These are phyloP conservation scores for Notothenia coriiceps DNA, from an alignment of 2,113 vertebrate genomes.

Conservation along the genomic window DNA sequence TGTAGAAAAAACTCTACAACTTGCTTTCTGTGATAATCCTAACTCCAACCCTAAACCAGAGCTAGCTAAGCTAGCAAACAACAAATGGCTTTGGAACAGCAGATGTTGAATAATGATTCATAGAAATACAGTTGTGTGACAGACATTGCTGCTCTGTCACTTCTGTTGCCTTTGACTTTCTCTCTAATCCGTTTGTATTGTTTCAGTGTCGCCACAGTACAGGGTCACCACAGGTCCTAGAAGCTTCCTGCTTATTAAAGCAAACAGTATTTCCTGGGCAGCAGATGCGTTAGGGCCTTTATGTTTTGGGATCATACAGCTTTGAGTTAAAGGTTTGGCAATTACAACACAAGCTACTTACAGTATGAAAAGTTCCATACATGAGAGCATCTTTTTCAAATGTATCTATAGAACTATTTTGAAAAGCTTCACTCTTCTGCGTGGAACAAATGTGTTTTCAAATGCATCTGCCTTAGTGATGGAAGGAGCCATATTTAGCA, in stretches of 20 bases:
- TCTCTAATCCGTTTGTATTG: background rate
- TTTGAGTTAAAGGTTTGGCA: too few relatives aligned
- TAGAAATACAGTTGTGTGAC: background rate
- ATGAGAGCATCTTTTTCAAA: background rate
- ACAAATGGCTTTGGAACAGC: background rate
- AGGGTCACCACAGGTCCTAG: background rate
- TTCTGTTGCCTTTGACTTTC: background rate
- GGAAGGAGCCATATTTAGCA: background rate
- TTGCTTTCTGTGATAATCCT: too few relatives aligned
- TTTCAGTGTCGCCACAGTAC: background rate
- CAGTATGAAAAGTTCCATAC: too few relatives aligned
- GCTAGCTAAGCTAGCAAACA: background rate
- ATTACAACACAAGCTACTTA: background rate
- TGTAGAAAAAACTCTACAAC: too few relatives aligned
- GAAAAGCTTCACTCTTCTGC: background rate
- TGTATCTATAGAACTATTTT: background rate
- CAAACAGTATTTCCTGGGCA: background rate
- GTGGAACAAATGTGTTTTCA: background rate
- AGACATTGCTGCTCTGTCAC: background rate
- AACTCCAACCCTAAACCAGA: background rate
- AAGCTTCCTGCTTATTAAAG: background rate
- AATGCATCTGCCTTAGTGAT: background rate
- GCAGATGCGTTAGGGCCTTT: background rate
- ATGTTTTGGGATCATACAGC: background rate
- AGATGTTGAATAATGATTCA: background rate